Percentiles rank a stretch among this genome's conserved stretches.
phyloP scores from a whole-genome alignment of 1,140 invertebrate species.

The Hycleus cichorii region DNA sequence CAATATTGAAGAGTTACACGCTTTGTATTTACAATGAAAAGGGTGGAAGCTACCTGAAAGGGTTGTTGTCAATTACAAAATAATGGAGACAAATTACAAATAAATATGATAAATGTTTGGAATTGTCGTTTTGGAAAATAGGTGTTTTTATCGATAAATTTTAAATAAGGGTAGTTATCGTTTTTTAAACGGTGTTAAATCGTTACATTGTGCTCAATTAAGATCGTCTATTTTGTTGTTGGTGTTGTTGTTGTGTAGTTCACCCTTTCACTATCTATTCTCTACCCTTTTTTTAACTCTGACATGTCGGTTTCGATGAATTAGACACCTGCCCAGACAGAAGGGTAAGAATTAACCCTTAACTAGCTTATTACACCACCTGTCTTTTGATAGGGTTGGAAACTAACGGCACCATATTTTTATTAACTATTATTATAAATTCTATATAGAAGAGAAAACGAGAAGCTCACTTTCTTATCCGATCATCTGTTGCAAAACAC shows the following conservation, averaged over 20 bases:
- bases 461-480: background rate
- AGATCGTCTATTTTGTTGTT: background rate
- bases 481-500: background rate
- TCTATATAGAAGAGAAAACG: slow-evolving; percentile 1
- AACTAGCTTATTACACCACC: slow-evolving; percentile 11
- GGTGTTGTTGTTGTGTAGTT: no score
- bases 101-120: no score
- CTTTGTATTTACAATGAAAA: no score
- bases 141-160: background rate
- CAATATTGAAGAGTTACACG: no score
- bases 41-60: no score
- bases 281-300: slow-evolving; percentile 6
- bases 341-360: slow-evolving; percentile 13
- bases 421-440: background rate
- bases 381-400: slow-evolving; percentile 2
- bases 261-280: background rate
- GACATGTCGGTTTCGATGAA: slow-evolving; percentile 7
- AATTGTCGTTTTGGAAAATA: background rate
- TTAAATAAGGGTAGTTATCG: background rate
- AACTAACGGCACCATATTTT: background rate
- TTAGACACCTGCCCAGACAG: slow-evolving; percentile 6
- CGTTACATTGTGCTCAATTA: background rate
- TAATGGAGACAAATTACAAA: no score
- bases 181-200: background rate
- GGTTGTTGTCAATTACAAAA: no score